Evolutionary conservation across 1,140 invertebrate species (phyloP).

Genomic region (Polyergus mexicanus): DNA sequence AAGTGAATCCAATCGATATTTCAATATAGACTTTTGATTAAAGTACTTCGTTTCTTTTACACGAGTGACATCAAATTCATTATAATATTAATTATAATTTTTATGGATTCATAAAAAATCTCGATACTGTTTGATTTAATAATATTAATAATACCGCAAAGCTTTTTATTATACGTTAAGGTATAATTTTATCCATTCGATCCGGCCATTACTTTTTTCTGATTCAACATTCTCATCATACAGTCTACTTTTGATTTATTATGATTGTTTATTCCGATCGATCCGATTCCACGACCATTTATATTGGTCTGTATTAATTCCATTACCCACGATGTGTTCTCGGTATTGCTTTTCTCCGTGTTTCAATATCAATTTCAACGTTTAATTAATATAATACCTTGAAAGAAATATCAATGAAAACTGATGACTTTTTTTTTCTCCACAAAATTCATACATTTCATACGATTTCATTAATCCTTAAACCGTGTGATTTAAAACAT

Average conservation of each 20-base stretch:
- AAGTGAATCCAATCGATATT: neutral
- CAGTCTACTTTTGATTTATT: slow-evolving; percentile 55
- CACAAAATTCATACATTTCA: neutral
- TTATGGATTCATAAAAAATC: slow-evolving; percentile 2
- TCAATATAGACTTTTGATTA: slow-evolving; percentile 9
- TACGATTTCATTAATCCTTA: slow-evolving; percentile 53
- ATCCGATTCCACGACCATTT: slow-evolving; percentile 39
- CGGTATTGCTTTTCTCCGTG: slow-evolving; percentile 38
- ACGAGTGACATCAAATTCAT: neutral
- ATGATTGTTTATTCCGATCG: slow-evolving; percentile 59
- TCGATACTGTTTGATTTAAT: slow-evolving; percentile 10
- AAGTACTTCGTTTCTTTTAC: neutral
- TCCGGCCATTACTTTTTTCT: slow-evolving; percentile 32
- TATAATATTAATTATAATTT: slow-evolving; percentile 19
- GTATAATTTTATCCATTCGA: slow-evolving; percentile 27
- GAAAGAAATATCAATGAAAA: slow-evolving; percentile 42
- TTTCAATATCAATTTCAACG: slow-evolving; percentile 55
- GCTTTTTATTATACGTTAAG: slow-evolving; percentile 29
- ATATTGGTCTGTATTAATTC: slow-evolving; percentile 59
- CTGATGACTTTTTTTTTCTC: slow-evolving; percentile 21
- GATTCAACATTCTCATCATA: slow-evolving; percentile 48
- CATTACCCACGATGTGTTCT: slow-evolving; percentile 35
- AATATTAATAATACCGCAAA: slow-evolving; percentile 13
- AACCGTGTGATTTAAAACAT: neutral
- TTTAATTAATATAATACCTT: slow-evolving; percentile 59